These are phyloP conservation scores for Baronia brevicornis DNA, from an alignment of 2,888 invertebrate species.

Conservation along the genomic window DNA sequence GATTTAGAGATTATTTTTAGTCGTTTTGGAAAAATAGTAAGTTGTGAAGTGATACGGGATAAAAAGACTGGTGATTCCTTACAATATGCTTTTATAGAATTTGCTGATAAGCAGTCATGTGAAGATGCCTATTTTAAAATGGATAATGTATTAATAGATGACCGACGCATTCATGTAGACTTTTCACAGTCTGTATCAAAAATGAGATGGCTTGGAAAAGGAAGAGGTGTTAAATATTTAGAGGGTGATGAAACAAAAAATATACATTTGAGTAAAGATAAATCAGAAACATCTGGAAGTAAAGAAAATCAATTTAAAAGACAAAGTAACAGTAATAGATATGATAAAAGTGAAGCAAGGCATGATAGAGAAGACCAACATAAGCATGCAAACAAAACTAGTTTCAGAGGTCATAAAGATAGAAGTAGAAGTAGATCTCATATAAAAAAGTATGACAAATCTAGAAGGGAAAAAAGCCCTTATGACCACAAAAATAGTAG, in stretches of 20 bases:
- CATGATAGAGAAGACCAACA: constrained; percentile 31
- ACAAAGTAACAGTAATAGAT: too few relatives aligned
- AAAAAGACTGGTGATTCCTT: constrained; percentile 93
- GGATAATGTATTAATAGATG: constrained; percentile 99
- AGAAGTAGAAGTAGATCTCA: constrained; percentile 35
- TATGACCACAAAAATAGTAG: constrained; percentile 14
- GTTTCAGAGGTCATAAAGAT: constrained; percentile 40
- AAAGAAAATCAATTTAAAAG: constrained; percentile 19
- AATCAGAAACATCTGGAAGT: constrained; percentile 25
- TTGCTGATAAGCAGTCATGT: constrained; percentile 92
- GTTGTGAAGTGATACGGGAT: constrained; percentile 97
- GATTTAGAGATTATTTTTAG: constrained; percentile 98
- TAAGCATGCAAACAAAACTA: constrained; percentile 21
- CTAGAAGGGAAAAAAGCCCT: constrained; percentile 18
- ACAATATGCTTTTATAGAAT: constrained; percentile 99
- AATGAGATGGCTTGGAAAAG: constrained; percentile 92
- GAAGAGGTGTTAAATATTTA: constrained; percentile 81
- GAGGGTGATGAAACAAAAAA: constrained; percentile 39
- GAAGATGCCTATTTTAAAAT: constrained; percentile 99
- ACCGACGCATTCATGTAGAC: constrained; percentile 98
- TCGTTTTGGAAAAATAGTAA: constrained; percentile 93
- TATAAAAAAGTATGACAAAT: constrained; percentile 14
- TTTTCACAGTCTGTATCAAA: constrained; percentile 99
- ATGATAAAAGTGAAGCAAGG: constrained; percentile 20
- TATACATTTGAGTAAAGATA: constrained; percentile 24